Conservation (phyloP, 2,113 vertebrate genomes). For the Cyanoramphus novaezelandiae region DNA sequence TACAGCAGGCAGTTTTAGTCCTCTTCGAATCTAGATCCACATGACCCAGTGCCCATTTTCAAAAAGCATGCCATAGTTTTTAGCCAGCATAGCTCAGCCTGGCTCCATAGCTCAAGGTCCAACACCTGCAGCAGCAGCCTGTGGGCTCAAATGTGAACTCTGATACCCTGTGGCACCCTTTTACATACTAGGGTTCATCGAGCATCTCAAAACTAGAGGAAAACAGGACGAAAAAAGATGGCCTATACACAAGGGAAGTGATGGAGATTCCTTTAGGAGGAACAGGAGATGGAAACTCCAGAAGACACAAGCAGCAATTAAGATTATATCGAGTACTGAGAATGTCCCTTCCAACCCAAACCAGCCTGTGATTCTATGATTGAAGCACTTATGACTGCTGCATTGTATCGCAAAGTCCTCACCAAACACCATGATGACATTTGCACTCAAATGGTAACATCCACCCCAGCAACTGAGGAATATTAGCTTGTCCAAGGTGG, state of each 20-base stretch:
- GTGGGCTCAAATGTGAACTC: not conserved
- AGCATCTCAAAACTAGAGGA: not conserved
- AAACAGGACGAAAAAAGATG: not conserved
- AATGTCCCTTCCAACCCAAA: not conserved
- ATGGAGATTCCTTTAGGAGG: not conserved
- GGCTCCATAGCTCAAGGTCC: not conserved
- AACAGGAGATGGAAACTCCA: not conserved
- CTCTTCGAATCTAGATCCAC: not conserved
- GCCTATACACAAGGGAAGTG: not conserved
- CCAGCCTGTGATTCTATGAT: not conserved
- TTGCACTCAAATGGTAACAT: not conserved
- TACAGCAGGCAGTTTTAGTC: not conserved
- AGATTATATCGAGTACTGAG: not conserved
- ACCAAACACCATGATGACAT: not conserved
- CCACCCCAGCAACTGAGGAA: not conserved
- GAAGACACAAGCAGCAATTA: not conserved
- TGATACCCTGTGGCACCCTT: not conserved
- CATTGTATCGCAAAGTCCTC: not conserved
- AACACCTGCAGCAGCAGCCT: not conserved
- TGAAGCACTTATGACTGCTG: not conserved
- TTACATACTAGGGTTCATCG: not conserved
- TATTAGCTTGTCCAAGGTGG: not conserved
- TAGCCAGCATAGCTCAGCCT: not conserved
- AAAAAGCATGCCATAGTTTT: not conserved
- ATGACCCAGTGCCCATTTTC: not conserved